Conservation (phyloP, 2,797 vertebrate genomes). For the Aotus griseimembra region DNA sequence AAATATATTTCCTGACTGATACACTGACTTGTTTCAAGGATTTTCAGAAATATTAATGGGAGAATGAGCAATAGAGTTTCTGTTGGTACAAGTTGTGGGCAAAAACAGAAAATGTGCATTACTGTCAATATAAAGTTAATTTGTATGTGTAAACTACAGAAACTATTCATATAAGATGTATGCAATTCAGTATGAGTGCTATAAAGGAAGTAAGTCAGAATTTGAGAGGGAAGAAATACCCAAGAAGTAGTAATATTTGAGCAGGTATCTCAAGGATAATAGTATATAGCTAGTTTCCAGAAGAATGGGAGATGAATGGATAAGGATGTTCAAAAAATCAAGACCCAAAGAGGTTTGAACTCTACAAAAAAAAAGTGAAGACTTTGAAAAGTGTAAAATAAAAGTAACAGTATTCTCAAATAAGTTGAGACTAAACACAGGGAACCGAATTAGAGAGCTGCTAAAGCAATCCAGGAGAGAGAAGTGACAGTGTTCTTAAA, state of each 20-base stretch:
- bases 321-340: not conserved
- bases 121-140: not conserved
- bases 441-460: not conserved
- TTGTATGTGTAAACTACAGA: not conserved
- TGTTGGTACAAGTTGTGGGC: not conserved
- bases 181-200: not conserved
- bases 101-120: not conserved
- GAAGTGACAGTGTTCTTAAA: not conserved
- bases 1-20: not conserved
- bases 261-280: not conserved
- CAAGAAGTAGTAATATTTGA: not conserved
- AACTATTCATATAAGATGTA: not conserved
- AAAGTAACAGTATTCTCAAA: not conserved
- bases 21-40: not conserved
- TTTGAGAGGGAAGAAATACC: slow-evolving; percentile 1
- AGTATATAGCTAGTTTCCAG: not conserved
- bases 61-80: not conserved
- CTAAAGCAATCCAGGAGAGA: not conserved
- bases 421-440: not conserved
- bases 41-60: not conserved
- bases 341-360: not conserved
- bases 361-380: not conserved
- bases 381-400: not conserved
- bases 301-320: not conserved
- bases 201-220: not conserved